phyloP scores from a whole-genome alignment of 2,113 vertebrate genomes.

The Sula dactylatra region DNA sequence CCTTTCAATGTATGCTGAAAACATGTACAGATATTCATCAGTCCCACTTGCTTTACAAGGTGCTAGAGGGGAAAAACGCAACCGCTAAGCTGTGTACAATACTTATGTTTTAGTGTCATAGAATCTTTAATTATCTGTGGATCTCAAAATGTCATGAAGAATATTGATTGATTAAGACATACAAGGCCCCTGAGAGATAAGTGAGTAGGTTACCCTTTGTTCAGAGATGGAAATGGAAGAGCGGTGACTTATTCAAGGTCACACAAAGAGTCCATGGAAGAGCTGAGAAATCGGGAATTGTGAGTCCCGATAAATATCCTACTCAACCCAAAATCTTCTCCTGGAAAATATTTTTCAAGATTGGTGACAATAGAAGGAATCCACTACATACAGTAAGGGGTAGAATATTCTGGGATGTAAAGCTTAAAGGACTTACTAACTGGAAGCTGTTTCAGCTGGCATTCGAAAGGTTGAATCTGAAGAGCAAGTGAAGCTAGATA shows the following conservation, averaged over 20 bases:
- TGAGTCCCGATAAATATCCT: neutral
- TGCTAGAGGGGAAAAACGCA: neutral
- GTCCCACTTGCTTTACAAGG: neutral
- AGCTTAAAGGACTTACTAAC: neutral
- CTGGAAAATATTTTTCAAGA: neutral
- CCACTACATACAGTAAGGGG: neutral
- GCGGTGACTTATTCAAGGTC: neutral
- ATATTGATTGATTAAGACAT: constrained; percentile 27
- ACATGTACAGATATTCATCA: neutral
- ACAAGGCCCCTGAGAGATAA: neutral
- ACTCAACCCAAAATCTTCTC: neutral
- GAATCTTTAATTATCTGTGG: constrained; percentile 2
- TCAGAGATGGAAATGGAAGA: neutral
- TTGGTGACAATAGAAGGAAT: neutral
- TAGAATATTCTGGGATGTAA: neutral
- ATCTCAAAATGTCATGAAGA: constrained; percentile 11
- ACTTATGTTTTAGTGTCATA: neutral
- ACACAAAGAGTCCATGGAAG: neutral
- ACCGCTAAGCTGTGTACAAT: neutral
- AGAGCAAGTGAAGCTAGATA: neutral
- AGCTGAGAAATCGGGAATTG: neutral
- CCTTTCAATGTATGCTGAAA: neutral
- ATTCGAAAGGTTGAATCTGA: neutral
- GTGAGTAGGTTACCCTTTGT: neutral
- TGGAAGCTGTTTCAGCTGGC: neutral